phyloP scores from a whole-genome alignment of 2,113 vertebrate genomes.

The Centropus bengalensis region DNA sequence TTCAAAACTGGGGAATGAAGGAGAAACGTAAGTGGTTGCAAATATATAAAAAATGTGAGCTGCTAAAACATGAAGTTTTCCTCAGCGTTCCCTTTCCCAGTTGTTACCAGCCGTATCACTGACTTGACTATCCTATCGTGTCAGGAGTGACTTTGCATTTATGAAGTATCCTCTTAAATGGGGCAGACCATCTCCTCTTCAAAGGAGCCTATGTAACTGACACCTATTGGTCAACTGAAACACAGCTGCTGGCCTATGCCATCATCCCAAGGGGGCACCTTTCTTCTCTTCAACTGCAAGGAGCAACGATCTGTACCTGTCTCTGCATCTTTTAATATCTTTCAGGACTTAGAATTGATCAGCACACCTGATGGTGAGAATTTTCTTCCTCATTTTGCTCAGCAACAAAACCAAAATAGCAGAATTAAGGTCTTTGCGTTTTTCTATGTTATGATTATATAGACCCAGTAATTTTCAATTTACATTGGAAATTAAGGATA shows the following conservation, averaged over 20 bases:
- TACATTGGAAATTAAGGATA: background rate
- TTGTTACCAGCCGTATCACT: background rate
- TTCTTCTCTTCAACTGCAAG: background rate
- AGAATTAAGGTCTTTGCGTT: background rate
- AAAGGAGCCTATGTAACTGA: background rate
- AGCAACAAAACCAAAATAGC: background rate
- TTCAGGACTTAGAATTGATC: background rate
- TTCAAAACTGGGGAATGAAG: background rate
- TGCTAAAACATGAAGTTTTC: background rate
- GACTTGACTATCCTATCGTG: background rate
- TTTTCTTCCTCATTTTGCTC: background rate
- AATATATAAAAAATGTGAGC: background rate
- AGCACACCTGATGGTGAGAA: fast-evolving
- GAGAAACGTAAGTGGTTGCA: background rate
- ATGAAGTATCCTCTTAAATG: background rate
- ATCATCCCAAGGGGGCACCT: background rate
- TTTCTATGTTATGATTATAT: background rate
- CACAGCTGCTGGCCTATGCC: background rate
- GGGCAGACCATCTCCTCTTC: background rate
- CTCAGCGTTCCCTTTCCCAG: background rate
- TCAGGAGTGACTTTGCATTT: background rate
- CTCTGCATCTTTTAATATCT: background rate
- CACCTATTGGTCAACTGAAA: background rate
- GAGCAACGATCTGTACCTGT: fast-evolving
- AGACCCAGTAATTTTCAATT: background rate